Conservation (phyloP, 2,888 invertebrate species). For the Apomyelois bistriatella region DNA sequence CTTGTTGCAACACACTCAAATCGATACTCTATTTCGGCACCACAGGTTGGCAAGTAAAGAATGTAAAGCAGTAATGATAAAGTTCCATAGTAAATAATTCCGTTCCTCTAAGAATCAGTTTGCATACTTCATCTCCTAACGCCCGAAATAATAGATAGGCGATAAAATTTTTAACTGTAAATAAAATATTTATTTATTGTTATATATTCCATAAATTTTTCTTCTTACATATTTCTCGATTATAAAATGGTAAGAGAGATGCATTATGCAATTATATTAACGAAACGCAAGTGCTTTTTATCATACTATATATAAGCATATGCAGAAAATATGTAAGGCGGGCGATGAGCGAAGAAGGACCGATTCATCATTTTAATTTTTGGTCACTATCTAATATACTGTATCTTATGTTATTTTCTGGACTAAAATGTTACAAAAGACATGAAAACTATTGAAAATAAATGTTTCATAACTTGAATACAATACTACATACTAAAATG, state of each 20-base stretch:
- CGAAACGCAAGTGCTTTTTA: constrained; percentile 70
- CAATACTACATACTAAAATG: background rate
- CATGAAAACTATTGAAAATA: no score
- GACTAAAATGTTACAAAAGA: no score
- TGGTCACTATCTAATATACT: no score
- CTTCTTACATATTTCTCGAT: constrained; percentile 75
- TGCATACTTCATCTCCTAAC: constrained; percentile 44
- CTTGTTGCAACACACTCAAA: background rate
- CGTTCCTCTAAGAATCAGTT: constrained; percentile 26
- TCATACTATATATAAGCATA: constrained; percentile 46
- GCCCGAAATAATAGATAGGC: constrained; percentile 66
- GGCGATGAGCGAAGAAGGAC: background rate
- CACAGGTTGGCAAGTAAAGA: constrained; percentile 28
- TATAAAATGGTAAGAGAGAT: constrained; percentile 71
- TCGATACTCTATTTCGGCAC: background rate
- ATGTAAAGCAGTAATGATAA: background rate
- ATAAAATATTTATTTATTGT: constrained; percentile 79
- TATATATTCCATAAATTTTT: constrained; percentile 75
- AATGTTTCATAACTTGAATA: no score
- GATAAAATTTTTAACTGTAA: constrained; percentile 74
- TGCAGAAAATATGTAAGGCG: constrained; percentile 16
- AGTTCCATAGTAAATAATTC: constrained; percentile 4
- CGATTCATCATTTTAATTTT: no score
- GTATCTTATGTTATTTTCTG: no score
- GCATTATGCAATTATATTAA: constrained; percentile 63